A percentile compares a stretch with the other conserved stretches of the same genome.
phyloP scores from a whole-genome alignment of 2,888 invertebrate species.

The Polydrusus tereticollis region DNA sequence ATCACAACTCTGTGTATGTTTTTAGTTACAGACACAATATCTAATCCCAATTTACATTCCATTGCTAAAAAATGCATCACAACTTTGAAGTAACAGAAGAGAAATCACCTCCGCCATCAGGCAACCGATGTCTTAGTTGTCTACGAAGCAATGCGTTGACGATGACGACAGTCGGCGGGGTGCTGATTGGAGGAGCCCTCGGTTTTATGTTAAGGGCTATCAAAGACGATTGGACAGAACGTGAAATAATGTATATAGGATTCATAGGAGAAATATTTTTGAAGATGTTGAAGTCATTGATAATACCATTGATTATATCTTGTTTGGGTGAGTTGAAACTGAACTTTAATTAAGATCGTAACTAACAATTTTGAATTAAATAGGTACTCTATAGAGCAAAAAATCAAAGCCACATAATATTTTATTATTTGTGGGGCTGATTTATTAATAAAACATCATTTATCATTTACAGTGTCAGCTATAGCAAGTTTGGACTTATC shows the following conservation, averaged over 20 bases:
- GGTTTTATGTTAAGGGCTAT: conserved; percentile 41
- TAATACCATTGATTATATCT: conserved; percentile 79
- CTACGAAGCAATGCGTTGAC: conserved; percentile 70
- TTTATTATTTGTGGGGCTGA: too few species aligned
- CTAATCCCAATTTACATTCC: not conserved
- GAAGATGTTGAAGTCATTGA: conserved; percentile 80
- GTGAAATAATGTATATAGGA: conserved; percentile 78
- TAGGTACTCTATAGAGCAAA: not conserved
- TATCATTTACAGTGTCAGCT: conserved; percentile 71
- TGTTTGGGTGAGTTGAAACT: conserved; percentile 60
- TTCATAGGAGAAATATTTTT: conserved; percentile 78
- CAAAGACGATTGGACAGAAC: conserved; percentile 67
- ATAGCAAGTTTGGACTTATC: conserved; percentile 78
- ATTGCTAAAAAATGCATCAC: conserved; percentile 34
- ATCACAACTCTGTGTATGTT: not conserved
- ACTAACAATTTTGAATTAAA: too few species aligned
- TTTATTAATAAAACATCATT: too few species aligned
- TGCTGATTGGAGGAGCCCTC: conserved; percentile 70
- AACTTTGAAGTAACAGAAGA: conserved; percentile 44
- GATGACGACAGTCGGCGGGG: conserved; percentile 72
- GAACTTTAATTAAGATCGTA: too few species aligned
- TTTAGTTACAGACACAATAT: not conserved
- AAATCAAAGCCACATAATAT: too few species aligned
- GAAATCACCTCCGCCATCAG: conserved; percentile 31
- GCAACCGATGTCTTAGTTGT: conserved; percentile 57